A percentile compares a stretch with the other conserved stretches of the same genome.
phyloP scores from a whole-genome alignment of 1,140 invertebrate species.

The Orussus abietinus region DNA sequence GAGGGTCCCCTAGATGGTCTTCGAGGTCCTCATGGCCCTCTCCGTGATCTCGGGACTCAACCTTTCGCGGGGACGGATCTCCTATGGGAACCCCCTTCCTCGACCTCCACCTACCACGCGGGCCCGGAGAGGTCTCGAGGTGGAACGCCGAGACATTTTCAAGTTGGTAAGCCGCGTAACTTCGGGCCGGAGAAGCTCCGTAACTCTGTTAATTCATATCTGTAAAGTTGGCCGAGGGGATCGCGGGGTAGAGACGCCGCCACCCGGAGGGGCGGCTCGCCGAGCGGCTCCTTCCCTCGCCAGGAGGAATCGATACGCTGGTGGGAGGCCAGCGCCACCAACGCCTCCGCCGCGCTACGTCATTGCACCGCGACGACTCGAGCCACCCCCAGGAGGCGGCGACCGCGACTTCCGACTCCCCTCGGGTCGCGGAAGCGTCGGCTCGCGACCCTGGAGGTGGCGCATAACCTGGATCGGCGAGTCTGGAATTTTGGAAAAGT shows the following conservation, averaged over 20 bases:
- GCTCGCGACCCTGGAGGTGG: no score
- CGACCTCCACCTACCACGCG: background rate
- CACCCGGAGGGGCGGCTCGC: background rate
- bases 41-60: no score
- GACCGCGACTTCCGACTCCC: conserved; percentile 12
- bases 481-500: no score
- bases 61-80: no score
- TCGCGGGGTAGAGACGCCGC: conserved; percentile 4
- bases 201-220: conserved; percentile 55
- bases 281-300: background rate
- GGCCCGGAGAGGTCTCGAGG: no score
- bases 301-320: conserved; percentile 41
- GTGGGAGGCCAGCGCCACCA: conserved; percentile 49
- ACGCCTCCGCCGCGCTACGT: conserved; percentile 42
- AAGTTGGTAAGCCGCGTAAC: conserved; percentile 48
- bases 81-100: background rate
- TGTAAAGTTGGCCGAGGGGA: conserved; percentile 37
- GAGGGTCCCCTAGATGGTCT: no score
- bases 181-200: conserved; percentile 42
- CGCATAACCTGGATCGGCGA: no score
- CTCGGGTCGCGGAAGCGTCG: conserved; percentile 4
- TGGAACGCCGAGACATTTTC: conserved; percentile 40
- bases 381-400: conserved; percentile 27
- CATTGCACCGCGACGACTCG: conserved; percentile 39
- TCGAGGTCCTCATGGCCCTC: no score